Evolutionary conservation across 37 sponge, comb jelly and placozoan species (phyloP), one percentile per base, ranked within the genome.

Genomic region (Ianthella basta): DNA sequence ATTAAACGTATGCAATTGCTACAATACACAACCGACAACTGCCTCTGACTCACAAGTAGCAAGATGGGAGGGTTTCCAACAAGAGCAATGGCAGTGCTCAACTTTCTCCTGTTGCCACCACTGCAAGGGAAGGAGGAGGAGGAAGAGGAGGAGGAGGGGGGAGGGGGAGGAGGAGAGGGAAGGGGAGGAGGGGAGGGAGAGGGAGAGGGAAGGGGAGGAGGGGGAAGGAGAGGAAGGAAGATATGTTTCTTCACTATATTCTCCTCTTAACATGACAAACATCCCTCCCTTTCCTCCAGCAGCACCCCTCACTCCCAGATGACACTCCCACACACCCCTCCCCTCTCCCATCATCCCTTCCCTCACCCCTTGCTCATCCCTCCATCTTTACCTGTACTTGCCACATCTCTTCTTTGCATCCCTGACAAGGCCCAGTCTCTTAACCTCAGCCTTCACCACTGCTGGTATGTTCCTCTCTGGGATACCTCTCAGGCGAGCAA

Each of bases 71-170:
- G 94, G 55, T 91, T 92, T 10, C 99, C 99, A 54, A 99, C 97
- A 34, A 99, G 86, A 33, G 99, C 95, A 64, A 97, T 85, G 60
- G 97, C 99, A 30, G 97, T 95, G 83, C 97, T 94, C 56, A 99
- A 77, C 73, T 99, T 99, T 30, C 99, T 64, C 85, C 91, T 97
- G 56, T 99, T 99, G 23, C 98, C 98, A 44, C 97, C 97, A 87
- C 97, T 96, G 55, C 29, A 87, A 33, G 5, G 34, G 72, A 57
- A 25, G 73, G 13, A 40, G 32, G 25, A 25, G 50, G 16, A 32
- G 36, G 29, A 60, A 32, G 69, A 32, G n/a, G 33, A 13, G 12
- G 4, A 14, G 4, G 5, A 14, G 3, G 40, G 13, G 5, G 13
- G 13, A 14, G 23, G 8, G 50, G 8, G n/a, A n/a, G n/a, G n/a